These are phyloP conservation scores for Prionailurus bengalensis DNA, from an alignment of 2,113 vertebrate genomes.

Conservation along the genomic window DNA sequence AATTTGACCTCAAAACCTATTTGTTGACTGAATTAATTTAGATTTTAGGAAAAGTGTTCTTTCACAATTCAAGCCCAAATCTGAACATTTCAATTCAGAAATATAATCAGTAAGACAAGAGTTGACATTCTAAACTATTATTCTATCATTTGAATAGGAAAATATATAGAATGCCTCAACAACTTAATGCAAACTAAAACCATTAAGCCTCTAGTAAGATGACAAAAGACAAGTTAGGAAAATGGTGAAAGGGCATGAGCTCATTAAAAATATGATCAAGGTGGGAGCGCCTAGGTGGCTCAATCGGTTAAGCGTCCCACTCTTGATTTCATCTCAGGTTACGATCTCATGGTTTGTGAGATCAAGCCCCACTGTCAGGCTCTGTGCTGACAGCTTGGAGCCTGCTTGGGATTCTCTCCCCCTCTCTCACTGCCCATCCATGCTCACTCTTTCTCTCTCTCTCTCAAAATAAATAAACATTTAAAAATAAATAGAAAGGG, in stretches of 20 bases:
- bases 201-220: neutral
- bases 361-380: no score
- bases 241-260: neutral
- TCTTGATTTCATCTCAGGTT: no score
- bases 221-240: slow-evolving; percentile 22
- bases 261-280: neutral
- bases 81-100: neutral
- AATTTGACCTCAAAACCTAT: neutral
- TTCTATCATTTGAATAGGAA: slow-evolving; percentile 31
- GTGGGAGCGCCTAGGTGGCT: no score
- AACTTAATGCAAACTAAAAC: neutral
- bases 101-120: slow-evolving; percentile 37
- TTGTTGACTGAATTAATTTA: neutral
- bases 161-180: neutral
- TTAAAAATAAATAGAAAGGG: neutral
- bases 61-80: slow-evolving; percentile 28
- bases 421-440: no score
- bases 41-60: neutral
- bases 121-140: slow-evolving; percentile 14
- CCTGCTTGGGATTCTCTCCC: no score
- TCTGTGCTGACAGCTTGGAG: no score
- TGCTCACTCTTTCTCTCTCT: no score
- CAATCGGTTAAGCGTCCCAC: no score
- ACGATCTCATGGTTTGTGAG: no score
- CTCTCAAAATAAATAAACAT: no score